Base-by-base conservation (phyloP, 2,113 vertebrate species). In the Seriola dumerili region DNA sequence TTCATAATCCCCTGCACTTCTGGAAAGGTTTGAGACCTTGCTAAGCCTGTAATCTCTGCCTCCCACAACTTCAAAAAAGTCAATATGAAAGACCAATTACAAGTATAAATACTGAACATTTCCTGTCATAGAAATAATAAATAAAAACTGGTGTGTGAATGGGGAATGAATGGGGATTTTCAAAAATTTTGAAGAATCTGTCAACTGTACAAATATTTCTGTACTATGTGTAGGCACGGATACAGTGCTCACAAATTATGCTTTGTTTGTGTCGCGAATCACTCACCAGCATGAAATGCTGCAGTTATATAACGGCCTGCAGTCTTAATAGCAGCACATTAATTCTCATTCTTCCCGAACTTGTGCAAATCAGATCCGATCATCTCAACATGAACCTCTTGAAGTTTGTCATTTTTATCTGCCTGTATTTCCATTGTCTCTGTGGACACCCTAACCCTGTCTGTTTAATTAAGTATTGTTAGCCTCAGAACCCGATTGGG, bases 41-140 rank as follows among this genome's bases (percentile, higher is more conserved):
- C 86, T 92, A 89, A 91, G 85, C 89, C 88, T 91, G 81, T 93
- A 91, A 93, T 93, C 90, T 94, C 89, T 87, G 85, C 85, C 88
- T 92, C 89, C 88, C 90, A 92, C 90, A 91, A 90, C 88, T 92
- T 85, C 44, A 81, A 54, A 88, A 83, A 91, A 88, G 88, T 92
- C 89, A 84, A 89, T 89, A 84, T 89, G 78, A 89, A 89, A 92
- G 73, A 89, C 78, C 76, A 88, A 91, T 92, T 92, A 88, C 72
- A 67, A 81, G 76, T 68, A 76, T 89, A 89, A 92, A 91, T 88
- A 69, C 63, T 69, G 36, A 79, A 88, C 61, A 80, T 91, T 84
- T 82, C 72, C 78, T 68, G 48, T 84, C 58, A 61, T 75, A 32
- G n/a, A 80, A 57, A 84, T 84, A 55, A 25, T 63, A 81, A 66